A percentile compares a stretch with the other conserved stretches of the same genome.
Conservation (phyloP, 2,888 invertebrate genomes). For the Pristionchus japonicus region DNA sequence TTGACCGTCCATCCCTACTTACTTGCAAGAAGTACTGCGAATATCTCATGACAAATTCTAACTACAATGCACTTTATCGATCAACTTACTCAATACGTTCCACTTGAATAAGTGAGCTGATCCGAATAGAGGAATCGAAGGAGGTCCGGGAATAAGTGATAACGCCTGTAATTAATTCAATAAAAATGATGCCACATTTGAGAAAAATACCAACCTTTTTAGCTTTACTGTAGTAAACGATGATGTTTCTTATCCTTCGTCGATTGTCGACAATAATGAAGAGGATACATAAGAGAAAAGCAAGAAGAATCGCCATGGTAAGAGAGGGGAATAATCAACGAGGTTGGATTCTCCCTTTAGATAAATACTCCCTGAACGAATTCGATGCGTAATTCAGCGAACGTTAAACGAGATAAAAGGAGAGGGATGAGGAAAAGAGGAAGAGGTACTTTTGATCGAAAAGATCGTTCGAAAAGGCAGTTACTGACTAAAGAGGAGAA, state of each 20-base stretch:
- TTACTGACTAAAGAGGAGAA: background rate
- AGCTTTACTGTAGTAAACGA: background rate
- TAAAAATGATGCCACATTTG: background rate
- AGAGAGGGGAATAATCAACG: background rate
- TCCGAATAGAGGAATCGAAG: slow-evolving; percentile 57
- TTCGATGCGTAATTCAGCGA: slow-evolving; percentile 37
- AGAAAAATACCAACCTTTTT: background rate
- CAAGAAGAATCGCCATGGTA: background rate
- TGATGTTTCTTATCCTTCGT: background rate
- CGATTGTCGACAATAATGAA: slow-evolving; percentile 29
- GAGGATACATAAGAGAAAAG: background rate
- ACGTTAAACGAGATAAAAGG: slow-evolving; percentile 14
- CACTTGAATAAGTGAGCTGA: slow-evolving; percentile 61
- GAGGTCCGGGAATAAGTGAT: slow-evolving; percentile 55
- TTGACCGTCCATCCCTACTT: background rate
- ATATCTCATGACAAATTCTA: background rate
- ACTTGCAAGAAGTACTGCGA: background rate
- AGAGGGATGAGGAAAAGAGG: background rate
- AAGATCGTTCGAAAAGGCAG: background rate
- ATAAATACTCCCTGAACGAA: slow-evolving; percentile 20
- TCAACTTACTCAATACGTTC: slow-evolving; percentile 51
- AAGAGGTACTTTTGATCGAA: background rate
- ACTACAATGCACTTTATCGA: background rate
- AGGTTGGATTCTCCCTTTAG: background rate
- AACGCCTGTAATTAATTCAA: background rate